phyloP scores from a whole-genome alignment of 2,888 invertebrate genomes.

The Drosophila lutescens region DNA sequence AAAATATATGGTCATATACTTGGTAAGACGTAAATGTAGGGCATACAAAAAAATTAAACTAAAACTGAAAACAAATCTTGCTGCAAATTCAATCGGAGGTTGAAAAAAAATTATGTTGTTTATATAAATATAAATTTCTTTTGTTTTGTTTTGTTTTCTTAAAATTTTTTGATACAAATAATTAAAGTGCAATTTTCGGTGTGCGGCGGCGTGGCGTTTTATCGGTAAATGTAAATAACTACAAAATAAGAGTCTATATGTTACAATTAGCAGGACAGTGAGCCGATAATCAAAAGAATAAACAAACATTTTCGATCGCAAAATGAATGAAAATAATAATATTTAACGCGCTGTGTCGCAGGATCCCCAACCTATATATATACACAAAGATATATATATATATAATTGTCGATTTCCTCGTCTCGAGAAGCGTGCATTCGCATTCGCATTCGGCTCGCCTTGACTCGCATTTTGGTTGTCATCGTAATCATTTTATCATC shows the following conservation, averaged over 20 bases:
- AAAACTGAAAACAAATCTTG: conserved; percentile 32
- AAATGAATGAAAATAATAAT: conserved; percentile 15
- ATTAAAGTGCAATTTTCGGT: neutral
- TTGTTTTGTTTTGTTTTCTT: neutral
- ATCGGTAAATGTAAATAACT: neutral
- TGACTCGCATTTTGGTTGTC: conserved; percentile 43
- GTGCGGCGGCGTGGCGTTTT: neutral
- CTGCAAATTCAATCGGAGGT: conserved; percentile 43
- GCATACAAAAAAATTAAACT: conserved; percentile 39
- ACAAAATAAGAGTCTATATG: conserved; percentile 1
- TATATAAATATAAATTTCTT: conserved; percentile 25
- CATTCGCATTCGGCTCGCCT: conserved; percentile 21
- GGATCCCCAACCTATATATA: conserved; percentile 2
- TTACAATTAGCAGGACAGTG: neutral
- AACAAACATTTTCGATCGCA: conserved; percentile 1
- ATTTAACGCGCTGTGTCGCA: neutral
- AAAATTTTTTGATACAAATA: neutral
- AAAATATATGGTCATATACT: conserved; percentile 43
- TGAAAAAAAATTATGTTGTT: conserved; percentile 12
- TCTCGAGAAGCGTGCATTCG: conserved; percentile 5
- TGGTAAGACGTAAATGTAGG: conserved; percentile 58
- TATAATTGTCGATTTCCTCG: conserved; percentile 16
- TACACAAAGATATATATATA: conserved; percentile 9
- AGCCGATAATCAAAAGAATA: conserved; percentile 1
- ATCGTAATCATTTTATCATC: conserved; percentile 36